A percentile compares a stretch with the other conserved stretches of the same genome.
phyloP scores from a whole-genome alignment of 2,113 vertebrate species.

The Syngnathus typhle region DNA sequence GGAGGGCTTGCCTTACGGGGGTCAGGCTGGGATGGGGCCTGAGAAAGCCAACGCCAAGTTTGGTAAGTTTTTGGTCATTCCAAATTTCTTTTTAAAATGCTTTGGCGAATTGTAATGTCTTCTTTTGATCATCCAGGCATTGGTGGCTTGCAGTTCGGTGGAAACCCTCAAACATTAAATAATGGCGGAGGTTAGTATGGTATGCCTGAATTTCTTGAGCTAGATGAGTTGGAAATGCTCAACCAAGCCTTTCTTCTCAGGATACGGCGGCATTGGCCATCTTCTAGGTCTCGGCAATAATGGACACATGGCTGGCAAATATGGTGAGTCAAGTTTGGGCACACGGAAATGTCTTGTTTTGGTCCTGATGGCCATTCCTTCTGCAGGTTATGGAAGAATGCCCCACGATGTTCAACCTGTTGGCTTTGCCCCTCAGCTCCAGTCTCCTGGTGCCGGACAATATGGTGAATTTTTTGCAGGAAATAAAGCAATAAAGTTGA shows the following conservation, averaged over 20 bases:
- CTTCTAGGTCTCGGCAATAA: conserved; percentile 31
- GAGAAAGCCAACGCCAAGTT: conserved; percentile 38
- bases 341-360: neutral
- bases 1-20: conserved; percentile 35
- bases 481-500: neutral
- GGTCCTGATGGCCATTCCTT: neutral
- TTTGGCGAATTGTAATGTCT: neutral
- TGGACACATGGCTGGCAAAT: conserved; percentile 43
- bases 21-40: conserved; percentile 25
- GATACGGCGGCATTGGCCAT: conserved; percentile 41
- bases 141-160: conserved; percentile 55
- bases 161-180: conserved; percentile 28
- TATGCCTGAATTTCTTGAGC: conserved; percentile 8
- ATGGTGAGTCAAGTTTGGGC: conserved; percentile 27
- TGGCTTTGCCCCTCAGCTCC: conserved; percentile 36
- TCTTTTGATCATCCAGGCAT: conserved; percentile 43
- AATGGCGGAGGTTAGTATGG: conserved; percentile 37
- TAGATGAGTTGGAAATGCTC: neutral
- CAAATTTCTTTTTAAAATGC: no score
- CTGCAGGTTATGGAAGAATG: conserved; percentile 53
- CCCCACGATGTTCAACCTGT: conserved; percentile 58
- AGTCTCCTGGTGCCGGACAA: conserved; percentile 34
- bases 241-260: conserved; percentile 25
- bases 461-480: conserved; percentile 38
- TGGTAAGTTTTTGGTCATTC: conserved; percentile 33